Conservation (phyloP, 2,888 invertebrate species). For the Chymomyza fuscimana region DNA sequence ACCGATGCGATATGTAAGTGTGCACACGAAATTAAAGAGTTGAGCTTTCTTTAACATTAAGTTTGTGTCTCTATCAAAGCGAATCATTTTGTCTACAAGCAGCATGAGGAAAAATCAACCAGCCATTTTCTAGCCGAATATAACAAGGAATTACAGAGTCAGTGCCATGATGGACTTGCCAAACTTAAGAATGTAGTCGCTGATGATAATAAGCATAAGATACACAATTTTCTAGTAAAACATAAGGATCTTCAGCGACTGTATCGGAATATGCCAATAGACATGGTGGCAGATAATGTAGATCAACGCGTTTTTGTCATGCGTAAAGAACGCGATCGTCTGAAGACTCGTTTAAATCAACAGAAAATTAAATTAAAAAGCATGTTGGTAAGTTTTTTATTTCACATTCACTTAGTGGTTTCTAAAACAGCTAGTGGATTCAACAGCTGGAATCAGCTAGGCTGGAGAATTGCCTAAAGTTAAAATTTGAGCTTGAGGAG, state of each 20-base stretch:
- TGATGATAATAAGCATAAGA: slow-evolving; percentile 66
- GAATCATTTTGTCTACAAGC: slow-evolving; percentile 66
- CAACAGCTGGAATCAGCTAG: slow-evolving; percentile 63
- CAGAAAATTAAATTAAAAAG: slow-evolving; percentile 63
- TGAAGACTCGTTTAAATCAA: slow-evolving; percentile 64
- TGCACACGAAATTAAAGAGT: no score
- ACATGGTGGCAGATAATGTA: slow-evolving; percentile 74
- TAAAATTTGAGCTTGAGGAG: slow-evolving; percentile 34
- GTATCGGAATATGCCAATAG: slow-evolving; percentile 53
- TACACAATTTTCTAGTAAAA: slow-evolving; percentile 74
- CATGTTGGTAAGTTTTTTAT: slow-evolving; percentile 55
- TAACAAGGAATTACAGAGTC: slow-evolving; percentile 53
- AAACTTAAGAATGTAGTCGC: slow-evolving; percentile 71
- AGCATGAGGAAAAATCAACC: slow-evolving; percentile 64
- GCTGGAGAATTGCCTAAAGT: slow-evolving; percentile 76
- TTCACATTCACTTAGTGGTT: no score
- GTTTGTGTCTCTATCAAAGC: slow-evolving; percentile 37
- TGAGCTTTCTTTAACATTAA: no score
- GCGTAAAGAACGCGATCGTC: slow-evolving; percentile 77
- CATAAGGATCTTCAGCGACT: slow-evolving; percentile 77
- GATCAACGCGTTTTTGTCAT: slow-evolving; percentile 78
- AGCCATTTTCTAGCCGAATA: slow-evolving; percentile 60
- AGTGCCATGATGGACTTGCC: slow-evolving; percentile 74
- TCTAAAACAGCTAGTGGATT: neutral
- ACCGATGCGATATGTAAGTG: slow-evolving; percentile 71